Conservation (phyloP, 2,888 invertebrate genomes). For the Encarsia formosa region DNA sequence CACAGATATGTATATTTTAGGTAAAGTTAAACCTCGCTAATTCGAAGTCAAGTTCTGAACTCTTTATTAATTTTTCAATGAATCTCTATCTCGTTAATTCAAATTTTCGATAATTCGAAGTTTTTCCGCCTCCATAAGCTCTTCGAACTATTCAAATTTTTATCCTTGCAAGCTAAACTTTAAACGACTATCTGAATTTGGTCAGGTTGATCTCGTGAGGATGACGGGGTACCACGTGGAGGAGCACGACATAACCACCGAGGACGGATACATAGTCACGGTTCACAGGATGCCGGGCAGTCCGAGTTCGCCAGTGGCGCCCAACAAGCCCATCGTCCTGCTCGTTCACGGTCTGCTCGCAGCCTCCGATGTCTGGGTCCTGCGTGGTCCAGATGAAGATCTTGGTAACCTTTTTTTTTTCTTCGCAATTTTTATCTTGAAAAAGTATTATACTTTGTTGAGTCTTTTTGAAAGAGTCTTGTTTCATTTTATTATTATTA, state of each 20-base stretch:
- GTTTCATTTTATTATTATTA: too few species aligned
- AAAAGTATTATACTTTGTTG: too few species aligned
- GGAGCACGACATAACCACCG: constrained; percentile 34
- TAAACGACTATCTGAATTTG: too few species aligned
- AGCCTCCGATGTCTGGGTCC: constrained; percentile 35
- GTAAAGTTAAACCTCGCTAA: neutral
- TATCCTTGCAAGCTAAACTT: too few species aligned
- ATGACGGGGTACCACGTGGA: constrained; percentile 32
- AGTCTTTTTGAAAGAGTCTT: neutral
- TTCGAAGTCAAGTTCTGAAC: neutral
- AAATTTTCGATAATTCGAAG: too few species aligned
- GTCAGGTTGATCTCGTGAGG: constrained; percentile 33
- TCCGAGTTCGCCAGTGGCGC: constrained; percentile 26
- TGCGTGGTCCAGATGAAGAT: constrained; percentile 33
- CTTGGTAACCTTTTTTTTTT: constrained; percentile 28
- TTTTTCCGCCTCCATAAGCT: too few species aligned
- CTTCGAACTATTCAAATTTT: too few species aligned
- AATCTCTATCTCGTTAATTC: too few species aligned
- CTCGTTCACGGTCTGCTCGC: constrained; percentile 34
- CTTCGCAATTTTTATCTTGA: neutral
- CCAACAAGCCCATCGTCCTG: constrained; percentile 32
- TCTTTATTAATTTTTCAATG: too few species aligned
- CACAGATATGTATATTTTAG: too few species aligned
- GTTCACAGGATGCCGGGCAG: constrained; percentile 35
- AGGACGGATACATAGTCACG: constrained; percentile 35